phyloP scores from a whole-genome alignment of 1,140 invertebrate genomes.

The Temnothorax nylanderi region DNA sequence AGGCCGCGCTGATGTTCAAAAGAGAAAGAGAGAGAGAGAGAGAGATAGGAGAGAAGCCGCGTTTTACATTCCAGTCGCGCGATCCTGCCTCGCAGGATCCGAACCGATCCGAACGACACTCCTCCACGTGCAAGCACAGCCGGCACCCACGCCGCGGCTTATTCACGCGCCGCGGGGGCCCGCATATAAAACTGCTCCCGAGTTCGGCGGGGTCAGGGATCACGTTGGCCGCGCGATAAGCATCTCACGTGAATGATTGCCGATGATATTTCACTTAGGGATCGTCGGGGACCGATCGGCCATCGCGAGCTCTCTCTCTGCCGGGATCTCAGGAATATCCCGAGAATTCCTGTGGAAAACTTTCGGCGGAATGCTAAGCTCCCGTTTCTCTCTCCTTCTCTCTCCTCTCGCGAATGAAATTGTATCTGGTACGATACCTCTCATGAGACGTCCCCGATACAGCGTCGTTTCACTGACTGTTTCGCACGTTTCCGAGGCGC shows the following conservation, averaged over 20 bases:
- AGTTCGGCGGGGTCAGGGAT: conserved; percentile 73
- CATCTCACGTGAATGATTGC: conserved; percentile 74
- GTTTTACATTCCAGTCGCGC: conserved; percentile 73
- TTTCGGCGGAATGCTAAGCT: background rate
- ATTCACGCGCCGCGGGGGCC: conserved; percentile 74
- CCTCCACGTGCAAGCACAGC: conserved; percentile 19
- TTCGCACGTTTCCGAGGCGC: background rate
- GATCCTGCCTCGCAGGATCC: conserved; percentile 67
- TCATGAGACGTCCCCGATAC: background rate
- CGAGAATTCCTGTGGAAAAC: conserved; percentile 62
- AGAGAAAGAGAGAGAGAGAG: background rate
- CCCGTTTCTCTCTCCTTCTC: background rate
- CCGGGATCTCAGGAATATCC: conserved; percentile 25
- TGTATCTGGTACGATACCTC: background rate
- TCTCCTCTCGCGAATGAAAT: conserved; percentile 20
- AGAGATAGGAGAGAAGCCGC: conserved; percentile 7
- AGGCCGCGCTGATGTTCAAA: background rate
- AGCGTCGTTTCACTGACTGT: background rate
- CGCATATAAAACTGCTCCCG: conserved; percentile 74
- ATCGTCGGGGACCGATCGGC: conserved; percentile 67
- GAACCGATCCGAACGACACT: conserved; percentile 51
- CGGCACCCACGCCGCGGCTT: conserved; percentile 59
- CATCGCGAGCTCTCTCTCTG: background rate
- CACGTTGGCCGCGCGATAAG: conserved; percentile 69
- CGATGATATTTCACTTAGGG: conserved; percentile 77